Conservation (phyloP, 2,888 invertebrate genomes). For the Coelopa pilipes region DNA sequence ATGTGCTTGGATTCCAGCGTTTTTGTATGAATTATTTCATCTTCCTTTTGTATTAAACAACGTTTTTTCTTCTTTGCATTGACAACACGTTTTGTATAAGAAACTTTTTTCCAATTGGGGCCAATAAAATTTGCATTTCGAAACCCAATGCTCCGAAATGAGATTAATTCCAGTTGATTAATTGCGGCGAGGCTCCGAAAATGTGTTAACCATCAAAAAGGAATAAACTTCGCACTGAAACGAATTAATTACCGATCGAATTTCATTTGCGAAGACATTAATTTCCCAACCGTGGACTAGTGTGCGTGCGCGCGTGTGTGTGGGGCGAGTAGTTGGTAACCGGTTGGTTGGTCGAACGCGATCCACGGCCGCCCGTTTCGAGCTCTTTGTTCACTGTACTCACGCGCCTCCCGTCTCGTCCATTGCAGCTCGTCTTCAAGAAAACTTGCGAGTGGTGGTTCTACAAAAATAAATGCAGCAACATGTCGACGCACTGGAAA, state of each 20-base stretch:
- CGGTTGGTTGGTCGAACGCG: too few species aligned
- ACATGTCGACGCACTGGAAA: conserved; percentile 61
- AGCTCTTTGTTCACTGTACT: too few species aligned
- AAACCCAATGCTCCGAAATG: background rate
- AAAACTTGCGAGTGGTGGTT: conserved; percentile 61
- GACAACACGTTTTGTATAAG: background rate
- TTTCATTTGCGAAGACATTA: too few species aligned
- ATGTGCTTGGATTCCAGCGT: background rate
- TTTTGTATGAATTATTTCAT: background rate
- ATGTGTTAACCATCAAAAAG: conserved; percentile 13
- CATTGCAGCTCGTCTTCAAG: conserved; percentile 55
- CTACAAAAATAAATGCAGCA: conserved; percentile 48
- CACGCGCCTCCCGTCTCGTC: background rate
- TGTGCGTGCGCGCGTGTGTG: too few species aligned
- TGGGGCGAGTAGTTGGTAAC: too few species aligned
- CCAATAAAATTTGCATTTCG: conserved; percentile 19
- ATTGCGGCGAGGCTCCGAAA: background rate
- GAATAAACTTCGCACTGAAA: too few species aligned
- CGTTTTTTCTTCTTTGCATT: too few species aligned
- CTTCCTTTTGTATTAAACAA: too few species aligned
- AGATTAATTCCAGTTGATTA: conserved; percentile 17
- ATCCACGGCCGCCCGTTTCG: too few species aligned
- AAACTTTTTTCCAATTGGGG: background rate
- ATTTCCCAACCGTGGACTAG: too few species aligned
- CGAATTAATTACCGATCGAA: too few species aligned